These are phyloP conservation scores for Nothura maculosa DNA, from an alignment of 2,797 vertebrate species.

Conservation along the genomic window DNA sequence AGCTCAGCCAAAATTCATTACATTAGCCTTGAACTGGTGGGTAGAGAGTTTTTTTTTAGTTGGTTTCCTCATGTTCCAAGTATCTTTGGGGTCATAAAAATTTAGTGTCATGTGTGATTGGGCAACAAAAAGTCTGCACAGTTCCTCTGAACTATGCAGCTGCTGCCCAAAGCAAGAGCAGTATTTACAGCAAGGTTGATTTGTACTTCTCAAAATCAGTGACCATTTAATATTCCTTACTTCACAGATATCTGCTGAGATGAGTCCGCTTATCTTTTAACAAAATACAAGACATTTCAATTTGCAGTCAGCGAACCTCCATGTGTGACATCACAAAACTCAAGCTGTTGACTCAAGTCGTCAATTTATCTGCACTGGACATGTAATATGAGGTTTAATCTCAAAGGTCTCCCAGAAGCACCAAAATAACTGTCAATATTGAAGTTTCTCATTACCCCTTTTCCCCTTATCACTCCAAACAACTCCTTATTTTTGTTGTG, in stretches of 20 bases:
- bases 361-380: background rate
- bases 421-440: fast-evolving
- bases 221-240: background rate
- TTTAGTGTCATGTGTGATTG: background rate
- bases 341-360: background rate
- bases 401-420: background rate
- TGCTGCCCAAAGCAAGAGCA: background rate
- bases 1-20: slow-evolving; percentile 53
- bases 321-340: background rate
- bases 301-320: background rate
- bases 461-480: background rate
- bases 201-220: slow-evolving; percentile 12
- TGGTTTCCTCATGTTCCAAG: slow-evolving; percentile 16
- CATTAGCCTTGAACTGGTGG: slow-evolving; percentile 10
- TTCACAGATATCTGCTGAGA: background rate
- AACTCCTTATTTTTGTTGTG: background rate
- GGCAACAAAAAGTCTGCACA: slow-evolving; percentile 1
- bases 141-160: background rate
- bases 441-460: background rate
- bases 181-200: background rate
- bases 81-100: slow-evolving; percentile 9
- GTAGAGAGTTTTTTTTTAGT: background rate
- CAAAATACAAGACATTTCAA: background rate
- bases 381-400: background rate
- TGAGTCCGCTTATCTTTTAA: background rate